Evolutionary conservation across 2,888 invertebrate species (phyloP).

Genomic region (Hoplodrina ambigua): DNA sequence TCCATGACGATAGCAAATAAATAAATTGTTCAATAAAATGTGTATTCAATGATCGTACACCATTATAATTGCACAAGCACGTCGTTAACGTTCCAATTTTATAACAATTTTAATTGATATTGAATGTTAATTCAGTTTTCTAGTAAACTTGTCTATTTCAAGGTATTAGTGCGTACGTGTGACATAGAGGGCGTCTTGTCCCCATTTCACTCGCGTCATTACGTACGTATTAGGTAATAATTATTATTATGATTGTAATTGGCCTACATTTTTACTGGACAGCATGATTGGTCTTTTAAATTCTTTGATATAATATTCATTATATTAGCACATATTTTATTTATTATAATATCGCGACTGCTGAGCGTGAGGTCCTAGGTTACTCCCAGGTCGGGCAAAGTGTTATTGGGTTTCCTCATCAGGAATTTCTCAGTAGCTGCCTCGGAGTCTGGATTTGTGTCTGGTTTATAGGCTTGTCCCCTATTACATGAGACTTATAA

Average conservation of each 20-base stretch:
- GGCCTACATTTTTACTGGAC: conserved; percentile 14
- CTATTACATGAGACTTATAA: too few relatives aligned
- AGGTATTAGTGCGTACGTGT: background rate
- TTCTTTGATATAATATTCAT: background rate
- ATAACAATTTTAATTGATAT: conserved; percentile 46
- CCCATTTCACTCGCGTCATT: conserved; percentile 17
- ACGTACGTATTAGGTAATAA: conserved; percentile 20
- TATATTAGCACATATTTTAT: too few relatives aligned
- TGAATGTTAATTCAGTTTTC: conserved; percentile 33
- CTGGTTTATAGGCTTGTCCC: too few relatives aligned
- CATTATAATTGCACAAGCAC: conserved; percentile 21
- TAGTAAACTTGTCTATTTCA: conserved; percentile 23
- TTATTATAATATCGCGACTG: too few relatives aligned
- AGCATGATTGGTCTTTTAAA: conserved; percentile 3
- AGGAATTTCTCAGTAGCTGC: too few relatives aligned
- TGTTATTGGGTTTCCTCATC: too few relatives aligned
- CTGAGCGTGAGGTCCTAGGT: too few relatives aligned
- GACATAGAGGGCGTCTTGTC: conserved; percentile 20
- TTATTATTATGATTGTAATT: conserved; percentile 34
- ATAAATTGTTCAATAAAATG: conserved; percentile 11
- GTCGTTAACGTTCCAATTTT: conserved; percentile 8
- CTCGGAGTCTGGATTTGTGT: too few relatives aligned
- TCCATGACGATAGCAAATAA: background rate
- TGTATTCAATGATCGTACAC: background rate
- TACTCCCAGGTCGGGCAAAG: too few relatives aligned